phyloP scores from a whole-genome alignment of 2,113 vertebrate species.

The Ranitomeya imitator region DNA sequence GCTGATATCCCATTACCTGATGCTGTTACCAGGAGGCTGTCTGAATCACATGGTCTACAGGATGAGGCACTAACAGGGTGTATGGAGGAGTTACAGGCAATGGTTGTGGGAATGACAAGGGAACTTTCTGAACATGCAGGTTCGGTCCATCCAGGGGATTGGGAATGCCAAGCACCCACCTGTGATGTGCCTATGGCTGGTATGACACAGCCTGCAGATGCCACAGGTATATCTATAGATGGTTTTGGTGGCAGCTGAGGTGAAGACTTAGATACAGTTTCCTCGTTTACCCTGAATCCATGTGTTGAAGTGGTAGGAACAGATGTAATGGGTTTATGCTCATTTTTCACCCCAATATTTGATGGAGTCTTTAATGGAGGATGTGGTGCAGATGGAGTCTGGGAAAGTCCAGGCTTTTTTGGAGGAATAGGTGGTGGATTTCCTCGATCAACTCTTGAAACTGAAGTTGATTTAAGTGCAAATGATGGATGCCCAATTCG shows the following conservation, averaged over 20 bases:
- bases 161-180: constrained; percentile 91
- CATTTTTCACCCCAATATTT: constrained; percentile 78
- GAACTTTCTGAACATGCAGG: constrained; percentile 92
- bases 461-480: constrained; percentile 86
- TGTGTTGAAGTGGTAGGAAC: constrained; percentile 76
- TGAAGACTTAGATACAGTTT: constrained; percentile 81
- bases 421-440: constrained; percentile 98
- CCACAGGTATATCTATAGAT: constrained; percentile 90
- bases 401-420: constrained; percentile 97
- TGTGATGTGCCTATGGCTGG: constrained; percentile 97
- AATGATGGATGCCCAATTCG: constrained; percentile 74
- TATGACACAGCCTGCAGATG: constrained; percentile 81
- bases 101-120: constrained; percentile 84
- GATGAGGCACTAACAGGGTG: constrained; percentile 90
- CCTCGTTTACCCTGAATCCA: constrained; percentile 82
- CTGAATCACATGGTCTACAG: constrained; percentile 88
- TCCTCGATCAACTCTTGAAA: constrained; percentile 90
- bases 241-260: constrained; percentile 98
- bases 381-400: constrained; percentile 91
- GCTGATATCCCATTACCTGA: constrained; percentile 90
- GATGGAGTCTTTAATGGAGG: constrained; percentile 88
- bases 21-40: constrained; percentile 98
- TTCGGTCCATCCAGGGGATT: constrained; percentile 78
- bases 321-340: constrained; percentile 75
- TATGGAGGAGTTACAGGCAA: constrained; percentile 91